Base-by-base conservation (phyloP, 2,888 invertebrate genomes). In the Sycophila texana region DNA sequence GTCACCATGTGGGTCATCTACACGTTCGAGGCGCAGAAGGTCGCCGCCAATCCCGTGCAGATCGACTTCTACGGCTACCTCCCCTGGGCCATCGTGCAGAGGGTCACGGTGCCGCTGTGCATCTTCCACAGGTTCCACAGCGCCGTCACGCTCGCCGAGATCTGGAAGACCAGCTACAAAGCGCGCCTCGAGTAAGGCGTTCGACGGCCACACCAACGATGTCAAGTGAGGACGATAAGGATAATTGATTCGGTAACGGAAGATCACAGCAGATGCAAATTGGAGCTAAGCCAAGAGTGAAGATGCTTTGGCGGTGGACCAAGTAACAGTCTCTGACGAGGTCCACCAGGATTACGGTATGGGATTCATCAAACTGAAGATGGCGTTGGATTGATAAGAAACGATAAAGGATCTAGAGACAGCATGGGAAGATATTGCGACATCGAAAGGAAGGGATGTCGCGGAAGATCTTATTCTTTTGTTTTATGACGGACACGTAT, bases 91-190 rank as follows among this genome's bases (percentile, higher is more conserved):
- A 94, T 98, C 84, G 96, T 98, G 67, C 97, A 97, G 91, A 96
- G 98, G 87, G 94, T 98, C 87, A 97, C 97, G 85, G 93, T 98
- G 84, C 98, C 98, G 57, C 94, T 98, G 84, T 97, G 97, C 92
- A 98, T 98, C 90, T 98, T 98, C 94, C 98, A 98, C 91, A 95
- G 98, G 86, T 98, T 98, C 94, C 97, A 98, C 91, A 97, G 97
- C 81, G 97, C 97, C 47, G 97, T 98, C 51, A 97, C 97, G 92
- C 94, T 98, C 84, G 97, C 97, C 83, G 97, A 98, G 92, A 97
- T 98, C 86, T 98, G 98, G 98, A 98, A 98, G 92, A 97, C 97
- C 86, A 96, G 96, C 91, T 97, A 97, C 93, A 97, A 97, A 92
- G 96, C 96, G 85, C 94, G 96, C 83, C 92, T 97, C 90, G 96